phyloP scores from a whole-genome alignment of 2,113 vertebrate species.

The Gallinago undulata region DNA sequence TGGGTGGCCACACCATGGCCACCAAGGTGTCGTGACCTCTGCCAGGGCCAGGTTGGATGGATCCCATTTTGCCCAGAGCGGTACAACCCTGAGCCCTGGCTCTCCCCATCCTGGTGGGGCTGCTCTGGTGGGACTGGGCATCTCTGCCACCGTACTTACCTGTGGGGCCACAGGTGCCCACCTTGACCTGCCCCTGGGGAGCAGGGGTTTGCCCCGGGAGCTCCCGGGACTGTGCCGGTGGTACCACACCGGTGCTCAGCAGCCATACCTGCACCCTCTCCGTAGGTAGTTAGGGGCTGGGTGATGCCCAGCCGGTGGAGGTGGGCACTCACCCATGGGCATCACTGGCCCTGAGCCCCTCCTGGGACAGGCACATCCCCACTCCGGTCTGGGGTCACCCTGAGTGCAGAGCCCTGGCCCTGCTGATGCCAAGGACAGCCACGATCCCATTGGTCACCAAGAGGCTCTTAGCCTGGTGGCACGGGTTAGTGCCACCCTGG shows the following conservation, averaged over 20 bases:
- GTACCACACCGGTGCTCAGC: neutral
- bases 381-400: neutral
- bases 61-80: neutral
- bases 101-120: neutral
- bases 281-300: neutral
- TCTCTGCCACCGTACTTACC: slow-evolving; percentile 1
- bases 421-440: neutral
- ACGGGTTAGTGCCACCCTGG: neutral
- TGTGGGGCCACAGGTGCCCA: neutral
- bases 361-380: neutral
- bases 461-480: neutral
- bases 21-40: neutral
- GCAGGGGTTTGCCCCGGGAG: rapidly evolving
- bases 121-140: neutral
- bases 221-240: neutral
- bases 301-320: neutral
- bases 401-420: neutral
- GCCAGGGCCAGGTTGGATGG: neutral
- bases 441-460: rapidly evolving
- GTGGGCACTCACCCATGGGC: rapidly evolving
- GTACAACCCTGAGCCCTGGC: neutral
- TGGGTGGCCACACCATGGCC: neutral
- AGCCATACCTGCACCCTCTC: neutral
- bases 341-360: neutral
- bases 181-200: neutral